Evolutionary conservation across 2,113 vertebrate species (phyloP).

Genomic region (Phalacrocorax pelagicus): DNA sequence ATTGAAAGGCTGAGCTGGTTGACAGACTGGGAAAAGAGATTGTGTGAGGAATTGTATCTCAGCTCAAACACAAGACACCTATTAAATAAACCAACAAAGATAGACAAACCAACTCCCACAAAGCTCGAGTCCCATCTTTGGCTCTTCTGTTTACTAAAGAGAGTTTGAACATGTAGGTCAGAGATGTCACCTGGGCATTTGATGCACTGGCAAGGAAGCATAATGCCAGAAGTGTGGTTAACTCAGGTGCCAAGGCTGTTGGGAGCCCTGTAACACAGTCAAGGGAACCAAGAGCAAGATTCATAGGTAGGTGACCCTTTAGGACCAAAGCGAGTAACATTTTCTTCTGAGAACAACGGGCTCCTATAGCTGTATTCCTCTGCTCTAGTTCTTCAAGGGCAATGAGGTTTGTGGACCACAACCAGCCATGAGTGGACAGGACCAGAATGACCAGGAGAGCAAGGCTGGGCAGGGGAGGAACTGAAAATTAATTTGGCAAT

Average conservation of each 20-base stretch:
- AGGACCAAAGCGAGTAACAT: neutral
- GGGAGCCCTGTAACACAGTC: fast-evolving
- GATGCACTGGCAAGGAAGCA: neutral
- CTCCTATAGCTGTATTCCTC: neutral
- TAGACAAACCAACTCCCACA: neutral
- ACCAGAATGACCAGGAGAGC: neutral
- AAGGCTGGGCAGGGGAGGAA: neutral
- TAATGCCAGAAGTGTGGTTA: neutral
- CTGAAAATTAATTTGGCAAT: neutral
- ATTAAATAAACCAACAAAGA: neutral
- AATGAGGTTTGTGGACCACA: neutral
- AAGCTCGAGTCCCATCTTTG: neutral
- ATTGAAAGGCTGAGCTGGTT: neutral
- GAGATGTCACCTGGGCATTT: neutral
- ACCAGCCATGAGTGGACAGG: neutral
- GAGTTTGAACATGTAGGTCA: neutral
- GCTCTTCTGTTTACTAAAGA: neutral
- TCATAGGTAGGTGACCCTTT: fast-evolving
- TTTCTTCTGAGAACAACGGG: neutral
- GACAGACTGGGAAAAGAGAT: neutral
- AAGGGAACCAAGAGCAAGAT: neutral
- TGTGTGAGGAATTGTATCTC: neutral
- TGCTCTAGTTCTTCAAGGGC: neutral
- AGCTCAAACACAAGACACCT: neutral
- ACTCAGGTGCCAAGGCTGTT: neutral